Conservation (phyloP, 2,113 vertebrate genomes). For the Percina caprodes region DNA sequence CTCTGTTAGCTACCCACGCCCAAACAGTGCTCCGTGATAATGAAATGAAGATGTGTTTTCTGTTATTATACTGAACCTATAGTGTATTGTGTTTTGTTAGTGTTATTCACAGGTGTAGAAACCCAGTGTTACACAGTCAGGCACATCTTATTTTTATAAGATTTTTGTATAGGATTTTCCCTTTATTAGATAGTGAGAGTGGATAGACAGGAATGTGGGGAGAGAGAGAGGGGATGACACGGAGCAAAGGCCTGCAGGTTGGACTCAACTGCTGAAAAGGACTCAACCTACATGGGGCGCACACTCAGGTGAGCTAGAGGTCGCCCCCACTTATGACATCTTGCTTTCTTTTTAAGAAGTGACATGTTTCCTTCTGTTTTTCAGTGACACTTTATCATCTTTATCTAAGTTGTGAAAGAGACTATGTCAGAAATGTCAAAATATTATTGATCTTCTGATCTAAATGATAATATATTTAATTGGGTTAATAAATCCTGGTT, state of each 20-base stretch:
- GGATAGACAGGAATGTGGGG: too few relatives aligned
- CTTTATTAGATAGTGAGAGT: too few relatives aligned
- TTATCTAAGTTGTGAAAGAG: constrained; percentile 19
- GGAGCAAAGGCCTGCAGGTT: too few relatives aligned
- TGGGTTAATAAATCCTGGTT: background rate
- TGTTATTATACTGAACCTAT: background rate
- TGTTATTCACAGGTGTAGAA: constrained; percentile 27
- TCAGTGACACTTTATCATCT: background rate
- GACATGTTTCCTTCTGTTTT: constrained; percentile 14
- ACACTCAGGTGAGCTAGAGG: too few relatives aligned
- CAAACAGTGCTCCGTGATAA: background rate
- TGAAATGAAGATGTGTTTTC: background rate
- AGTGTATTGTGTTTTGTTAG: background rate
- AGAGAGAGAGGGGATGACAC: too few relatives aligned
- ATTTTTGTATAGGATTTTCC: too few relatives aligned
- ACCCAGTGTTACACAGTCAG: constrained; percentile 29
- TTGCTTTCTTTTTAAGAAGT: background rate
- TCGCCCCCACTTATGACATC: background rate
- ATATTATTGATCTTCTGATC: background rate
- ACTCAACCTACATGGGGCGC: too few relatives aligned
- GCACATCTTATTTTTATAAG: background rate
- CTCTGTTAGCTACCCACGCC: background rate
- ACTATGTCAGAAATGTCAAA: constrained; percentile 8
- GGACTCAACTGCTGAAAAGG: too few relatives aligned
- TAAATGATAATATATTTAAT: constrained; percentile 2